phyloP scores from a whole-genome alignment of 2,888 invertebrate species.

The Microplitis manilae region DNA sequence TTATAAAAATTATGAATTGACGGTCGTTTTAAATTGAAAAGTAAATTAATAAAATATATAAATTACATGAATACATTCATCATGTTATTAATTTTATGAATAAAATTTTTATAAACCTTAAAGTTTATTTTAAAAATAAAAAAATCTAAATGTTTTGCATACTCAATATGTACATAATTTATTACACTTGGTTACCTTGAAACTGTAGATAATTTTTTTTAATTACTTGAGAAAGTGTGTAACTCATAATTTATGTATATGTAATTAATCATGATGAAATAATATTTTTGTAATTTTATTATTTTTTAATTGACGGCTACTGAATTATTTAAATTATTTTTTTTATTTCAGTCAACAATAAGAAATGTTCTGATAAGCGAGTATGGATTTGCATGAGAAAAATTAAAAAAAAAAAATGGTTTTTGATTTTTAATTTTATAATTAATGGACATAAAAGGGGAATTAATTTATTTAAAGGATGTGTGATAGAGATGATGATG shows the following conservation, averaged over 20 bases:
- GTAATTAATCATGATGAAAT: slow-evolving; percentile 31
- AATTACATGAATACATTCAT: background rate
- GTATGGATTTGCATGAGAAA: too few relatives aligned
- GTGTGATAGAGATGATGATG: background rate
- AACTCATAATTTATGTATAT: background rate
- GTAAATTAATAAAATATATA: background rate
- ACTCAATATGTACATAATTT: background rate
- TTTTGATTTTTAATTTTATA: background rate
- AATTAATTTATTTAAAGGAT: slow-evolving; percentile 11
- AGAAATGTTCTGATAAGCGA: too few relatives aligned
- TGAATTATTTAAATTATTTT: background rate
- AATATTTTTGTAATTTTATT: slow-evolving; percentile 13
- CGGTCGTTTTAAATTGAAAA: background rate
- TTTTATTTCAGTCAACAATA: background rate
- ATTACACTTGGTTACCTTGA: background rate
- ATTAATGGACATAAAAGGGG: background rate
- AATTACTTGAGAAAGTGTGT: background rate
- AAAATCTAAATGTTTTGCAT: background rate
- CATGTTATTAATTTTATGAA: background rate
- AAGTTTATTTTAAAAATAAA: background rate
- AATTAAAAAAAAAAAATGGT: too few relatives aligned
- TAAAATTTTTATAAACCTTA: background rate
- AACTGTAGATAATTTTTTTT: background rate
- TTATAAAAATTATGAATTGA: background rate
- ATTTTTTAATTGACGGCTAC: slow-evolving; percentile 1